Percentiles rank a stretch among this genome's conserved stretches.
Conservation (phyloP, 1,140 invertebrate species). For the Bradysia coprophila region DNA sequence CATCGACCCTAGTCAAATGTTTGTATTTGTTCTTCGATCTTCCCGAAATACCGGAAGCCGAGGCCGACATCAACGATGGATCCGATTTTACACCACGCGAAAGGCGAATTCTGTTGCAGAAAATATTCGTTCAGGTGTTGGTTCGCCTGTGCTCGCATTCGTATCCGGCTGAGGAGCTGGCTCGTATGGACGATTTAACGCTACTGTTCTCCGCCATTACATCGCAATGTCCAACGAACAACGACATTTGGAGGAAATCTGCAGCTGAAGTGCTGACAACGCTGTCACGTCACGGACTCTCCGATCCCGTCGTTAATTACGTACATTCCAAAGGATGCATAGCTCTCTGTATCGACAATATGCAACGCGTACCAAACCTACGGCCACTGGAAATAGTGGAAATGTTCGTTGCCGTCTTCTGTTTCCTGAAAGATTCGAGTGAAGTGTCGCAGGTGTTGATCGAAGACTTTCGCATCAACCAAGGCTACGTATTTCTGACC, state of each 20-base stretch:
- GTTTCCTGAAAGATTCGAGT: constrained; percentile 96
- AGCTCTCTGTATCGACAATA: constrained; percentile 87
- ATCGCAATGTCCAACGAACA: constrained; percentile 79
- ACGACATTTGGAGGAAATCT: constrained; percentile 90
- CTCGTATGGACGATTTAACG: constrained; percentile 88
- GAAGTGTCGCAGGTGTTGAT: constrained; percentile 85
- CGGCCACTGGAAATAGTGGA: constrained; percentile 91
- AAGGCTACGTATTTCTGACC: constrained; percentile 87
- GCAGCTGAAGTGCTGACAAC: constrained; percentile 93
- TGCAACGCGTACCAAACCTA: constrained; percentile 81
- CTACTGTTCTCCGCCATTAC: constrained; percentile 93
- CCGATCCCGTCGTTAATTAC: constrained; percentile 82
- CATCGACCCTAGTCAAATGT: constrained; percentile 96
- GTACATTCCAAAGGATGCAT: constrained; percentile 97
- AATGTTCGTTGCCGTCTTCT: constrained; percentile 97
- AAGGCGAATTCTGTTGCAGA: constrained; percentile 79
- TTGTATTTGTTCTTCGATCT: constrained; percentile 97
- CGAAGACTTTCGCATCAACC: constrained; percentile 87
- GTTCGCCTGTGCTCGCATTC: constrained; percentile 81
- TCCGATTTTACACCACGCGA: constrained; percentile 84
- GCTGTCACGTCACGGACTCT: constrained; percentile 82
- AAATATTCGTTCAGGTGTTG: constrained; percentile 93
- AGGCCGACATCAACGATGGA: constrained; percentile 48
- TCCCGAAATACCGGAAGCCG: constrained; percentile 69
- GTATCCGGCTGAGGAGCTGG: constrained; percentile 88